A percentile compares a stretch with the other conserved stretches of the same genome.
Conservation (phyloP, 2,797 vertebrate genomes). For the Taenioides sp. region DNA sequence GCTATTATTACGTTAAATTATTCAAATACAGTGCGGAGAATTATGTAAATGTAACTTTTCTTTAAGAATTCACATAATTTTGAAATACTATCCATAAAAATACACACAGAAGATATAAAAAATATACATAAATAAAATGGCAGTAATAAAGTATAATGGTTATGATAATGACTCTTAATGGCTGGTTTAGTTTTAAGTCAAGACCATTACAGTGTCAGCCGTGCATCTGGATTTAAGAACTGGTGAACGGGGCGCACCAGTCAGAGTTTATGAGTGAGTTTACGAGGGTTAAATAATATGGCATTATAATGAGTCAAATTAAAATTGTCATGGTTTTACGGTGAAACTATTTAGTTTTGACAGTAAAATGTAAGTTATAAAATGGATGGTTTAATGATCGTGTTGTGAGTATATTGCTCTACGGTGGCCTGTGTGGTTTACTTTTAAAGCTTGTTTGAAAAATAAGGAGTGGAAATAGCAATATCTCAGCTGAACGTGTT, state of each 20-base stretch:
- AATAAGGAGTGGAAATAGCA: not conserved
- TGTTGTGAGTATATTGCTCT: not conserved
- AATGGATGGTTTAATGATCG: not conserved
- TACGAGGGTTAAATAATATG: slow-evolving; percentile 14
- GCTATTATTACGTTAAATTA: not conserved
- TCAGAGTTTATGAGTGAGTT: slow-evolving; percentile 14
- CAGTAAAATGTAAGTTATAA: slow-evolving; percentile 7
- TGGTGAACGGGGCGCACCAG: slow-evolving; percentile 6
- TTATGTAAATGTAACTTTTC: not conserved
- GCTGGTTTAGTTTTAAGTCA: not conserved
- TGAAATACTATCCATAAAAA: slow-evolving; percentile 4
- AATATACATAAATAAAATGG: slow-evolving; percentile 1
- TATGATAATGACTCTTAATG: slow-evolving; percentile 4
- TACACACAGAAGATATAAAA: not conserved
- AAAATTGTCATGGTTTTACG: not conserved
- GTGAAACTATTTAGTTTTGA: slow-evolving; percentile 1
- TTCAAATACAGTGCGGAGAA: not conserved
- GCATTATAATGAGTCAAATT: not conserved
- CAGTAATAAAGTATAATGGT: slow-evolving; percentile 1
- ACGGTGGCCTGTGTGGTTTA: not conserved
- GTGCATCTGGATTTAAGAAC: slow-evolving; percentile 12
- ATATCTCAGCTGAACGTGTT: not conserved
- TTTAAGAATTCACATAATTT: not conserved
- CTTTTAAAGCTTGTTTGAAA: not conserved
- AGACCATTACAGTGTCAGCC: not conserved